Percentiles rank a stretch among this genome's conserved stretches.
Conservation (phyloP, 2,113 vertebrate species). For the Leuciscus idus region DNA sequence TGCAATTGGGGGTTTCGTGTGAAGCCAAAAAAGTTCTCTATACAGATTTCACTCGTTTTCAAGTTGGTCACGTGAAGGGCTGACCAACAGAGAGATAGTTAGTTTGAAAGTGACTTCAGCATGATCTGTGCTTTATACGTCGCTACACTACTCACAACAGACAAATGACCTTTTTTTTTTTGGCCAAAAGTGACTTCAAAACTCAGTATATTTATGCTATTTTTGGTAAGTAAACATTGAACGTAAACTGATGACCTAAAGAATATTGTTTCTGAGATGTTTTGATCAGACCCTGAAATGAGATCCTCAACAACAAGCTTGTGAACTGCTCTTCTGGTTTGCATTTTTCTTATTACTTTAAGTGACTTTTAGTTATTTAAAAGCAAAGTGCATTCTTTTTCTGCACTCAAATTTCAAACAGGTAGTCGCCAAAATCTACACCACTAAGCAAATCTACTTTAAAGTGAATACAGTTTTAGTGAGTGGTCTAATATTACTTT, state of each 20-base stretch:
- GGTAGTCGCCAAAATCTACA: neutral
- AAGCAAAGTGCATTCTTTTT: neutral
- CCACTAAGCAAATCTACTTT: neutral
- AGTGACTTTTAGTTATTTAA: neutral
- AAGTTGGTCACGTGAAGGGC: neutral
- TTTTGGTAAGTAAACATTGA: neutral
- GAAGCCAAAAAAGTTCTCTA: neutral
- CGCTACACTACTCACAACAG: neutral
- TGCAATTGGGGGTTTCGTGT: too few relatives aligned
- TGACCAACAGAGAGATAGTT: neutral
- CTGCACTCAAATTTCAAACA: neutral
- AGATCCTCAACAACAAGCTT: neutral
- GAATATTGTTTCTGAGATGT: neutral
- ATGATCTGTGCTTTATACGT: neutral
- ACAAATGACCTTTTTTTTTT: neutral
- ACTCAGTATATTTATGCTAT: neutral
- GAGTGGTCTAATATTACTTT: constrained; percentile 17
- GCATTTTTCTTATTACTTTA: neutral
- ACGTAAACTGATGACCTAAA: neutral
- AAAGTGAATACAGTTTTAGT: neutral
- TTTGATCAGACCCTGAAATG: neutral
- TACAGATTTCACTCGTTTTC: neutral
- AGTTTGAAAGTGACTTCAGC: neutral
- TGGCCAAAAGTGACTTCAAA: neutral
- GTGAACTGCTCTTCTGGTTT: neutral